Conservation (phyloP, 1,140 invertebrate species). For the Caerostris darwini region DNA sequence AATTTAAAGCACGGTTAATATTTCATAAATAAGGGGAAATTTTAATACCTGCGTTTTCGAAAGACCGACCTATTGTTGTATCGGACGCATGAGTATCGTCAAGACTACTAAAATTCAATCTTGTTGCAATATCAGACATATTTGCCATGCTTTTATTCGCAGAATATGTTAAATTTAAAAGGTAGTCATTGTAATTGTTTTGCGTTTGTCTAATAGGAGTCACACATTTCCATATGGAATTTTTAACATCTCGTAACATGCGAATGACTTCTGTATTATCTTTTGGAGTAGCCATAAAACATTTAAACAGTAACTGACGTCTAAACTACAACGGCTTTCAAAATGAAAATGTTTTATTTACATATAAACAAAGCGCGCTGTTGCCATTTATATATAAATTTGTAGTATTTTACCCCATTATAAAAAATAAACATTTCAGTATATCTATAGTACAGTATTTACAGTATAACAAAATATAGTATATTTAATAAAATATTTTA, state of each 20-base stretch:
- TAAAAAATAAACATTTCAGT: too few relatives aligned
- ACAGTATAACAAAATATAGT: too few relatives aligned
- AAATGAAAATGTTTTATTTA: not conserved
- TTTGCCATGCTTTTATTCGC: not conserved
- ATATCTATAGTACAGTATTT: too few relatives aligned
- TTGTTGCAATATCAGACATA: conserved; percentile 32
- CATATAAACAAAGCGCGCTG: not conserved
- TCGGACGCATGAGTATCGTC: conserved; percentile 37
- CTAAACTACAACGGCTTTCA: not conserved
- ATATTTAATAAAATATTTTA: too few relatives aligned
- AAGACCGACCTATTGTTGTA: not conserved
- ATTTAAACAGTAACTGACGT: not conserved
- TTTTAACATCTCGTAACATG: conserved; percentile 65
- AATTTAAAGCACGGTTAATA: too few relatives aligned
- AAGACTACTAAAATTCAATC: conserved; percentile 63
- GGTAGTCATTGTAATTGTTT: conserved; percentile 40
- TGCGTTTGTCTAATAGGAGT: conserved; percentile 35
- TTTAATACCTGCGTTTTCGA: conserved; percentile 49
- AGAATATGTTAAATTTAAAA: not conserved
- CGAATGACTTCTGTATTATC: conserved; percentile 74
- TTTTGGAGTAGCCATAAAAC: conserved; percentile 43
- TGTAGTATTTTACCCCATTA: too few relatives aligned
- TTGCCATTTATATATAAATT: not conserved
- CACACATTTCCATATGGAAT: conserved; percentile 59
- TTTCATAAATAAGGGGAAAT: not conserved